Conservation (phyloP, 2,113 vertebrate genomes). For the Myotis lucifugus region DNA sequence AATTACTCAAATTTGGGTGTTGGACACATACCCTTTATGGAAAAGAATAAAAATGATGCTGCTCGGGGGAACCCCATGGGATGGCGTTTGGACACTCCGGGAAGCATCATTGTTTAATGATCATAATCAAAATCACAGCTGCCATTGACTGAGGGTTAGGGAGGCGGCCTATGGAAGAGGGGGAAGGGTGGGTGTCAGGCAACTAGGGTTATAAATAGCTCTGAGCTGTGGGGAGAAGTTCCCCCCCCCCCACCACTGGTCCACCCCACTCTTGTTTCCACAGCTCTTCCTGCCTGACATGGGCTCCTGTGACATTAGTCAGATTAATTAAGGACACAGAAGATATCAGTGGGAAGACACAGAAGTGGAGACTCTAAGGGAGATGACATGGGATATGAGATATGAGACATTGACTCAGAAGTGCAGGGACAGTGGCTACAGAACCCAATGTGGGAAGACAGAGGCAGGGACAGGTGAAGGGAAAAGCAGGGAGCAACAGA, state of each 20-base stretch:
- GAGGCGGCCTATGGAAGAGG: constrained; percentile 27
- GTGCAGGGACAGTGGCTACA: not conserved
- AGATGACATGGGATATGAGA: not conserved
- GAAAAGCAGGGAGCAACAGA: not conserved
- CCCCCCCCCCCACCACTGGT: not conserved
- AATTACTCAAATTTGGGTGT: not conserved
- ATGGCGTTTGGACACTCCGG: constrained; percentile 7
- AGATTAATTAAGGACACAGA: constrained; percentile 39
- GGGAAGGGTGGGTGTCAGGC: constrained; percentile 4
- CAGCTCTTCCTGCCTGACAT: constrained; percentile 22
- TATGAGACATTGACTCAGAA: not conserved
- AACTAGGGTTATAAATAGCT: constrained; percentile 54
- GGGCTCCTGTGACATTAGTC: constrained; percentile 22
- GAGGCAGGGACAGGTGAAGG: not conserved
- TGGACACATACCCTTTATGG: not conserved
- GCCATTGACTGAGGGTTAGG: not conserved
- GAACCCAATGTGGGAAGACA: not conserved
- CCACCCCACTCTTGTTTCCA: constrained; percentile 30
- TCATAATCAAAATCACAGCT: not conserved
- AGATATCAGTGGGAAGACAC: not conserved
- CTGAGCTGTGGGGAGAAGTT: not conserved
- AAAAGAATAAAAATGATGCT: constrained; percentile 21
- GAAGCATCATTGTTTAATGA: constrained; percentile 11
- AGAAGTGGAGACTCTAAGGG: not conserved
- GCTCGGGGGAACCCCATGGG: not conserved